Evolutionary conservation across 2,113 vertebrate species (phyloP), one percentile per base, ranked within the genome.

Genomic region (Eulacestoma nigropectus): DNA sequence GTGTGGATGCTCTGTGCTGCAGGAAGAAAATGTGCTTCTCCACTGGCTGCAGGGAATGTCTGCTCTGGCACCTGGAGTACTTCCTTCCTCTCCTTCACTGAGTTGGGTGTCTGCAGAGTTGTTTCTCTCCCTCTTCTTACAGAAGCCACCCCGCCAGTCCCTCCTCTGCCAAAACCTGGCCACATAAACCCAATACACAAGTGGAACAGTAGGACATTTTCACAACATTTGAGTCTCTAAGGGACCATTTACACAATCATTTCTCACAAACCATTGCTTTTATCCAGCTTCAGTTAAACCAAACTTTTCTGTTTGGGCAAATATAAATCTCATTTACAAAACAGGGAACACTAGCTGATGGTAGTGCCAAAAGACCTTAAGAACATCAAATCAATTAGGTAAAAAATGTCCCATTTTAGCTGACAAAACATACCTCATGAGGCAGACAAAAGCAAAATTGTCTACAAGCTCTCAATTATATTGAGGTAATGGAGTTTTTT

Each of bases 1-100:
- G 13, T 3, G 4, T 33, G 35, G 47, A 5, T 33, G 12, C 37
- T 67, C 52, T 32, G 16, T 6, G 9, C n/a, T 80, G 17, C 39
- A 59, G 32, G 35, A 25, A 32, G 20, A 46, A 6, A 39, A 49
- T 0, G 0, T 49, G 13, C 16, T 65, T 44, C 39, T 21, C 32
- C 25, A 27, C 2, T 7, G 26, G 7, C 14, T 56, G 8, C 33
- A 60, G 18, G 4, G 16, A 49, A 29, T 23, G 10, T 42, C 32
- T 65, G 11, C 39, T 47, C 30, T n/a, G 44, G n/a, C 56, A 26
- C 11, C 9, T 26, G 41, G 25, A 62, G 47, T 11, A 21, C 15
- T 21, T 76, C 21, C 8, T 59, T 20, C 25, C 5, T 25, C 16
- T 72, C 19, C 10, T 62, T 35, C 50, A 33, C 4, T 52, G 70